phyloP scores from a whole-genome alignment of 2,113 vertebrate genomes.

The Pseudopipra pipra region DNA sequence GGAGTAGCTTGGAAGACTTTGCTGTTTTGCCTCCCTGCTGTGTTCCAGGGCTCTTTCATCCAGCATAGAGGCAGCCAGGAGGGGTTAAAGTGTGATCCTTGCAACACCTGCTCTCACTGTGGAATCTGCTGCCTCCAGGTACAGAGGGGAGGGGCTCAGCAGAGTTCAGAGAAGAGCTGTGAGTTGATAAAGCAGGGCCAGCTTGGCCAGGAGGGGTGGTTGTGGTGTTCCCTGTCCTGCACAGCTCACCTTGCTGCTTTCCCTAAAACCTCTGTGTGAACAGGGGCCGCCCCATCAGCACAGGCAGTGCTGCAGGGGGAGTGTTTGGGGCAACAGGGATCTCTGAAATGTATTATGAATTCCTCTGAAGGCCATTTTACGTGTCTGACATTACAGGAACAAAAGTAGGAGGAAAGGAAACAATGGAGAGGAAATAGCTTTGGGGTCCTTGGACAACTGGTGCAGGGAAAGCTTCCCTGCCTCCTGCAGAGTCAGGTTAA shows the following conservation, averaged over 20 bases:
- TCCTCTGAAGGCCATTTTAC: neutral
- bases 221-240: neutral
- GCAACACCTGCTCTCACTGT: neutral
- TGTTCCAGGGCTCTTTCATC: neutral
- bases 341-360: neutral
- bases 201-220: neutral
- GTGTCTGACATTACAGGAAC: neutral
- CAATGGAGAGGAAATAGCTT: neutral
- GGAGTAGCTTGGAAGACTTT: neutral
- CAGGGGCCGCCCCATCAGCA: neutral
- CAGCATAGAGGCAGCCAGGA: neutral
- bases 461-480: neutral
- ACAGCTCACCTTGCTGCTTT: neutral
- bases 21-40: neutral
- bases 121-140: neutral
- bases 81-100: neutral
- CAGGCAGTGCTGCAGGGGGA: neutral
- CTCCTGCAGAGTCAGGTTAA: constrained; percentile 5
- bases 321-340: neutral
- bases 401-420: constrained; percentile 27
- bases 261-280: neutral
- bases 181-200: neutral
- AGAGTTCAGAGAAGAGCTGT: neutral
- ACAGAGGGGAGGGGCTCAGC: neutral
- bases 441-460: neutral